phyloP scores from a whole-genome alignment of 2,888 invertebrate genomes.

The Stramonita haemastoma region DNA sequence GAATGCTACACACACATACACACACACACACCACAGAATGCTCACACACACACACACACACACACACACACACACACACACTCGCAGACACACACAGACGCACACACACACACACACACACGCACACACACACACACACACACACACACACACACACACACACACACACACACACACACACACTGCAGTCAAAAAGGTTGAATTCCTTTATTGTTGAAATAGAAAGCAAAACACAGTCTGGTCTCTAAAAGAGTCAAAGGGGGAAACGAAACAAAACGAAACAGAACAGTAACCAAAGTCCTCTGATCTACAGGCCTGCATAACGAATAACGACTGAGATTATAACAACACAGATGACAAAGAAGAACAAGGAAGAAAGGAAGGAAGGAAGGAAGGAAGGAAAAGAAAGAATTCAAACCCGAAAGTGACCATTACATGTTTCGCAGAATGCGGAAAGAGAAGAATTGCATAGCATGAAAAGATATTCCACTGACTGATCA shows the following conservation, averaged over 20 bases:
- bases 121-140: conserved; percentile 5
- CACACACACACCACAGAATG: no score
- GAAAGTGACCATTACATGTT: not conserved
- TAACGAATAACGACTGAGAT: not conserved
- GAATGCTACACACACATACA: no score
- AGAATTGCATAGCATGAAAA: conserved; percentile 9
- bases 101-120: not conserved
- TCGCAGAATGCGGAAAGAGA: conserved; percentile 9
- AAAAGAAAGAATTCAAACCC: not conserved
- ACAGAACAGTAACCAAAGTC: not conserved
- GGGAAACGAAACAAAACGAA: not conserved
- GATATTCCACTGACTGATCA: not conserved
- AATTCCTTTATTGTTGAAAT: conserved; percentile 17
- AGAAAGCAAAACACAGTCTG: conserved; percentile 6
- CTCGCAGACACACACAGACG: no score
- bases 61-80: no score
- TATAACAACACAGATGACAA: not conserved
- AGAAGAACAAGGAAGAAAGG: not conserved
- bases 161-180: not conserved
- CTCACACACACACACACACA: no score
- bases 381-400: not conserved
- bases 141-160: not conserved
- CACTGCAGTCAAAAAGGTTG: not conserved
- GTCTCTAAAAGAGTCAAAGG: conserved; percentile 8
- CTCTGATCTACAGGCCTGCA: not conserved